These are phyloP conservation scores for Tolypeutes matacus DNA, from an alignment of 2,797 vertebrate species.

Conservation along the genomic window DNA sequence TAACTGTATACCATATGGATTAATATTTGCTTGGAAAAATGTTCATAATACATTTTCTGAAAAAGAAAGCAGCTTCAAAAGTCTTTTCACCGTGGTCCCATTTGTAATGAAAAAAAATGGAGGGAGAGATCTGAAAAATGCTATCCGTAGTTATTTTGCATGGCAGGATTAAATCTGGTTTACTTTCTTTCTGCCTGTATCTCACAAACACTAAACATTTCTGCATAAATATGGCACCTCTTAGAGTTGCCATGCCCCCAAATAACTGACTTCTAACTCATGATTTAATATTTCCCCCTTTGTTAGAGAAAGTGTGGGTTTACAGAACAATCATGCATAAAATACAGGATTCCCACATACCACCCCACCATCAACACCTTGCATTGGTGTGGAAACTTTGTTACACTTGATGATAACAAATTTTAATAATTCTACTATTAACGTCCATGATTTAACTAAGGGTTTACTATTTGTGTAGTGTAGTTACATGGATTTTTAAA, in stretches of 20 bases:
- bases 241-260: background rate
- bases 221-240: background rate
- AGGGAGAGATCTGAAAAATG: background rate
- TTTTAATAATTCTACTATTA: no score
- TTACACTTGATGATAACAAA: no score
- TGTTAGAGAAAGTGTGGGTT: no score
- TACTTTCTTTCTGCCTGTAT: background rate
- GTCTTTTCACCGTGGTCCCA: background rate
- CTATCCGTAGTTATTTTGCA: background rate
- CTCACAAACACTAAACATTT: background rate
- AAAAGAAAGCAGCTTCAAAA: background rate
- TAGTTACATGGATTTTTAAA: no score
- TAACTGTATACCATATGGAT: background rate
- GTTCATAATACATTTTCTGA: background rate
- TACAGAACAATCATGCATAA: no score
- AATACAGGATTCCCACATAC: no score
- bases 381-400: no score
- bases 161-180: background rate
- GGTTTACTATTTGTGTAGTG: no score
- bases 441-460: no score
- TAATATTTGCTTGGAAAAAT: conserved; percentile 9
- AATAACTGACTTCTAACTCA: background rate
- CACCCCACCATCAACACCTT: no score
- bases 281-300: no score
- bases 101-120: background rate